Percentiles rank a stretch among this genome's conserved stretches.
phyloP scores from a whole-genome alignment of 2,888 invertebrate species.

The Orthosia cruda region DNA sequence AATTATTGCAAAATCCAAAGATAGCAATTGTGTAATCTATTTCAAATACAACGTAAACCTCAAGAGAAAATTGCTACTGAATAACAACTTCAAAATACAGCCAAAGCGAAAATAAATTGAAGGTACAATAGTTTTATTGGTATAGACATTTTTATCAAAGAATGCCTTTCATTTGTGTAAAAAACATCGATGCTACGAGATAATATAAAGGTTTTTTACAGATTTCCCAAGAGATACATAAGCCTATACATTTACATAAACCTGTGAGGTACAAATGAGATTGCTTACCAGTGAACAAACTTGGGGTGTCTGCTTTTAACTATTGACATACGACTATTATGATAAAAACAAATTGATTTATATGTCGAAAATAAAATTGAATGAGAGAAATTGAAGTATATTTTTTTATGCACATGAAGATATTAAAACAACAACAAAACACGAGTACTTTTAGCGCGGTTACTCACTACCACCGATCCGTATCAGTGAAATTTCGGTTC shows the following conservation, averaged over 20 bases:
- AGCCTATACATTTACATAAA: constrained; percentile 63
- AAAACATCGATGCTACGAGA: constrained; percentile 61
- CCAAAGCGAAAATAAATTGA: constrained; percentile 19
- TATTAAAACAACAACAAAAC: too few relatives aligned
- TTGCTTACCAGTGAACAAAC: constrained; percentile 31
- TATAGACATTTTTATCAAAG: constrained; percentile 41
- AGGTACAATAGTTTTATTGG: constrained; percentile 40
- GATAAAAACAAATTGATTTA: not conserved
- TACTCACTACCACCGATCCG: too few relatives aligned
- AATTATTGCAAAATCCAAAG: not conserved
- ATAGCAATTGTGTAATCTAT: not conserved
- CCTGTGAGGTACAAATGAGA: constrained; percentile 48
- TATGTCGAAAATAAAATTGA: constrained; percentile 11
- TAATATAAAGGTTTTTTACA: constrained; percentile 66
- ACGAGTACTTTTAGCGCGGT: too few relatives aligned
- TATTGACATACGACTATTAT: constrained; percentile 22
- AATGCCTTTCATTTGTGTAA: constrained; percentile 54
- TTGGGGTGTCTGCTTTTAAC: constrained; percentile 8
- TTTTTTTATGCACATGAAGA: too few relatives aligned
- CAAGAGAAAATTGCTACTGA: not conserved
- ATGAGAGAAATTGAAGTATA: not conserved
- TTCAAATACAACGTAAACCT: not conserved
- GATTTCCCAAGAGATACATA: constrained; percentile 68
- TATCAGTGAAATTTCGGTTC: too few relatives aligned
- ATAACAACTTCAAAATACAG: constrained; percentile 10